Evolutionary conservation across 2,888 invertebrate species (phyloP).

Genomic region (Neoscelio sp.): DNA sequence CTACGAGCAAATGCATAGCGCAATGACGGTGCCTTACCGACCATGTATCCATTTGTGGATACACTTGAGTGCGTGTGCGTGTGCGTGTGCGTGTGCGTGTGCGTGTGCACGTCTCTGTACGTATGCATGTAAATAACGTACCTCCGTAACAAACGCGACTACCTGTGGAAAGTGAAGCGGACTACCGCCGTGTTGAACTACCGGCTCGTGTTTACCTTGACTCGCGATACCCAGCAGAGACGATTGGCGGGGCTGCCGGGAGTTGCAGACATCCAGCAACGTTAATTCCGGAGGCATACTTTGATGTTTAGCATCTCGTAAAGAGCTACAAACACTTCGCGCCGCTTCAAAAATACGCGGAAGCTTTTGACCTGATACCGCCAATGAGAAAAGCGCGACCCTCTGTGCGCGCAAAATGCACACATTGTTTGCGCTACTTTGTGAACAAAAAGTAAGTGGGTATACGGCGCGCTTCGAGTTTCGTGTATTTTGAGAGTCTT

Average conservation of each 20-base stretch:
- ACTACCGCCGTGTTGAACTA: neutral
- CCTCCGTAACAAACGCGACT: conserved; percentile 4
- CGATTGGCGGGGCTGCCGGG: neutral
- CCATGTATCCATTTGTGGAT: too few species aligned
- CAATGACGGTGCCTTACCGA: too few species aligned
- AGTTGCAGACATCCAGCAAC: conserved; percentile 35
- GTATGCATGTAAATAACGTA: too few species aligned
- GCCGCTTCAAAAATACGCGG: conserved; percentile 19
- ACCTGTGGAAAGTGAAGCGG: neutral
- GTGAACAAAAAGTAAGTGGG: conserved; percentile 18
- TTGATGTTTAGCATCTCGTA: conserved; percentile 27
- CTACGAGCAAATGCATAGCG: conserved; percentile 7
- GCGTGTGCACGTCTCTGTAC: too few species aligned
- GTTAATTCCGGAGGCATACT: conserved; percentile 39
- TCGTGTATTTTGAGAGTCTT: too few species aligned
- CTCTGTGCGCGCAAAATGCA: conserved; percentile 21
- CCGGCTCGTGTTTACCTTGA: conserved; percentile 28
- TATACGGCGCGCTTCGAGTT: too few species aligned
- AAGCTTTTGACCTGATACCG: conserved; percentile 24
- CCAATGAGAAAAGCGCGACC: neutral
- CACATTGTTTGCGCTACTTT: conserved; percentile 25
- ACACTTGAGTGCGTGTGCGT: too few species aligned
- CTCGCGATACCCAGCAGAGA: conserved; percentile 23
- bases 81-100: too few species aligned
- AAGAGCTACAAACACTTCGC: neutral